Base-by-base conservation (phyloP, 1,140 invertebrate species). In the Hormaphis cornu region DNA sequence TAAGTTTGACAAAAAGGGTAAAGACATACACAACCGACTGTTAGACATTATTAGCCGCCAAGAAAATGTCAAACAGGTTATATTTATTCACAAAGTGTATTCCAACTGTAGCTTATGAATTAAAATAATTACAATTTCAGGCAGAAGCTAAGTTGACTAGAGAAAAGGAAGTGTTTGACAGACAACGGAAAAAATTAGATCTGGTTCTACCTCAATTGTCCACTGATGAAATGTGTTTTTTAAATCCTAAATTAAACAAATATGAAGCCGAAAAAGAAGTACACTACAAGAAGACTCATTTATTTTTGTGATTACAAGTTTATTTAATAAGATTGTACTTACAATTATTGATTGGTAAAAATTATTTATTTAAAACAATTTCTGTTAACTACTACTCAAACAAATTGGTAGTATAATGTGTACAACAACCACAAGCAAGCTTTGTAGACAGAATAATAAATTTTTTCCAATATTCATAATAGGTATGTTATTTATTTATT, bases 1-100 rank as follows among this genome's bases (percentile, higher is more conserved):
- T 35, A 66, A 48, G 1, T 66, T 66, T 22, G 61, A 66, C n/a
- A 66, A 48, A 35, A 66, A 66, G 14, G 61, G 61, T 16, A 48
- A 66, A 22, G 61, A 66, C 6, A 66, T 66, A 33, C 42, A 66
- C 0, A 66, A 66, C 4, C 28, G 61, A 33, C 24, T 66, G 7
- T 66, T 66, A 14, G 61, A 66, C 1, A 20, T 66, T 20, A 50
- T 66, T 14, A 66, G 30, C 22, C 61, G 61, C 1, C 44, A 66
- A 66, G 61, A 66, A 66, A 66, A 35, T 33, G 14, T 66, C 9
- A 2, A 35, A 3, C 26, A 24, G 14, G 61, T 66, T 14, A 18
- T 24, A 30, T 16, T n/a, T 20, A 14, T 14, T 16, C 20, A n/a
- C 16, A 33, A 24, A 33, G n/a, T 30, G 18, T 12, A 26, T 28